Evolutionary conservation across 2,888 invertebrate genomes (phyloP), one percentile per base, ranked within the genome.

Genomic region (Halictus ligatus): DNA sequence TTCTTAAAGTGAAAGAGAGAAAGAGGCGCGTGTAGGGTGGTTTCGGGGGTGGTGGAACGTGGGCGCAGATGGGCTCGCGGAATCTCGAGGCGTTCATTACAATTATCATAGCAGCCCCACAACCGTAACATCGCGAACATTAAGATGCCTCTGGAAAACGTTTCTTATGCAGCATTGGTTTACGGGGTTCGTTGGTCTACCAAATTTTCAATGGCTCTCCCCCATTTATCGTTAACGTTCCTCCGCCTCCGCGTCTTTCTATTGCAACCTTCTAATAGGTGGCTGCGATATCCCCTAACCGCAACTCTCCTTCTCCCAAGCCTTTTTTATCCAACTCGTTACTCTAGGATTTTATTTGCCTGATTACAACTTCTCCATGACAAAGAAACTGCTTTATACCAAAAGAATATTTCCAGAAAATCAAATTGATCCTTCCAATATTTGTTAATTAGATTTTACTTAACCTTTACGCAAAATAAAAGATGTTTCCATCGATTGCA

Each of bases 31-130:
- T 15, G 67, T 25, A 35, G 73, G 72, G 81, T n/a, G 78, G n/a
- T 67, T 48, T 43, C 71, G 75, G 74, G 84, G 84, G 78, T 74
- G 81, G 76, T 48, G 73, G 74, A 88, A 87, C 90, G 89, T 88
- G 94, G 93, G 92, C 95, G 94, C 95, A 95, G 95, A 95, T 95
- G 95, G 94, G 94, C 93, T 92, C 91, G 92, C 91, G 90, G 92
- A 94, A 93, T 94, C 94, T 94, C 92, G 91, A 94, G 93, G 94
- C 94, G 94, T 95, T 95, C 95, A 94, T 95, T 95, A 95, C 94
- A 95, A 95, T 95, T 95, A 95, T 95, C 95, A 94, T 93, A 92
- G 93, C 91, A 92, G 92, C 91, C 92, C 92, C 95, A 94, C 93
- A 94, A 90, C 90, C 89, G 86, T 91, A 87, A 84, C 86, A 86